A percentile compares a stretch with the other conserved stretches of the same genome.
Evolutionary conservation across 2,797 vertebrate species (phyloP).

Genomic region (Enteromius mattozi): DNA sequence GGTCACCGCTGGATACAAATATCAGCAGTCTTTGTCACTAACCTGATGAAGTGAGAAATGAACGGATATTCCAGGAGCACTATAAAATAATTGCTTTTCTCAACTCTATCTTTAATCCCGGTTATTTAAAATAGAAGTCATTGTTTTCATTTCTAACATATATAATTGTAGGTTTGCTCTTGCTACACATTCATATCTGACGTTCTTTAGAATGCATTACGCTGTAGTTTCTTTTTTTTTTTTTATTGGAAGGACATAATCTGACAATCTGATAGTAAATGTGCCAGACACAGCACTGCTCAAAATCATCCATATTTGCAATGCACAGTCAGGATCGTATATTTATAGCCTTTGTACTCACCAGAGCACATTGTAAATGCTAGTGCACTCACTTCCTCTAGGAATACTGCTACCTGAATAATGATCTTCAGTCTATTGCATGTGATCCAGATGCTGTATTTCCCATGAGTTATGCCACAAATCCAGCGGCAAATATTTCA

Average conservation of each 20-base stretch:
- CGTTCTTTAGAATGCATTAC: neutral
- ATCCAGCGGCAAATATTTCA: slow-evolving; percentile 9
- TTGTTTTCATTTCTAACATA: neutral
- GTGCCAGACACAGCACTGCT: neutral
- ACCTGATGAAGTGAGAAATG: slow-evolving; percentile 20
- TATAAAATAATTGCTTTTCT: slow-evolving; percentile 29
- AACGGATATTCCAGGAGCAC: neutral
- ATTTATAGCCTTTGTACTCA: slow-evolving; percentile 30
- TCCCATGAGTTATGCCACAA: slow-evolving; percentile 12
- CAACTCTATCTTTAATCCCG: slow-evolving; percentile 1
- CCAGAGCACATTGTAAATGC: slow-evolving; percentile 12
- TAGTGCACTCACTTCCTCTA: slow-evolving; percentile 12
- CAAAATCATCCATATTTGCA: slow-evolving; percentile 24
- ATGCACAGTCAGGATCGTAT: slow-evolving; percentile 17
- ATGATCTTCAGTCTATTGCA: slow-evolving; percentile 23
- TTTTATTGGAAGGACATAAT: neutral
- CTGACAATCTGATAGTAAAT: neutral
- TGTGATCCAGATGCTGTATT: slow-evolving; percentile 25
- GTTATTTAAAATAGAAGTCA: slow-evolving; percentile 20
- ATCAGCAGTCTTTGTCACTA: slow-evolving; percentile 9
- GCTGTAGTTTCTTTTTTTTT: neutral
- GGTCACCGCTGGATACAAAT: neutral
- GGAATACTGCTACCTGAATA: slow-evolving; percentile 31
- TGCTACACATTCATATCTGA: neutral
- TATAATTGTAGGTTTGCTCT: slow-evolving; percentile 1